Percentiles rank a stretch among this genome's conserved stretches.
Conservation (phyloP, 1,140 invertebrate species). For the Sinella curviseta region DNA sequence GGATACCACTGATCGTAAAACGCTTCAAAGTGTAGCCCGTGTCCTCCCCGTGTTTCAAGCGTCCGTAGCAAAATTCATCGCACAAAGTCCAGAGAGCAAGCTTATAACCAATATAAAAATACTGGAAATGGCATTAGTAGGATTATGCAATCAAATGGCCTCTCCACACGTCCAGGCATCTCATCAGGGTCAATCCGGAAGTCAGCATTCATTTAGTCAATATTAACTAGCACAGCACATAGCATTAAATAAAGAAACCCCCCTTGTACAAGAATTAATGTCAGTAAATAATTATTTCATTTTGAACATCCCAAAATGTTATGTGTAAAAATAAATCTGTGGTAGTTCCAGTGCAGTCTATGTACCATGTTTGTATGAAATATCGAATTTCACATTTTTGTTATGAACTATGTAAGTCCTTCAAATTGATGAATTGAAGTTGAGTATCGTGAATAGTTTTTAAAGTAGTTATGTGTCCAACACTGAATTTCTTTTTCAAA, state of each 20-base stretch:
- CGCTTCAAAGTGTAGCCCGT: slow-evolving; percentile 37
- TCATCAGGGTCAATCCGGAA: not conserved
- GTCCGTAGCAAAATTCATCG: slow-evolving; percentile 33
- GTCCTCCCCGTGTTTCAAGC: slow-evolving; percentile 46
- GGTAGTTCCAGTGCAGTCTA: too few relatives aligned
- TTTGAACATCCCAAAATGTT: too few relatives aligned
- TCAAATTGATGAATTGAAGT: too few relatives aligned
- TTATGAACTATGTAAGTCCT: too few relatives aligned
- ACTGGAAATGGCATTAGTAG: slow-evolving; percentile 45
- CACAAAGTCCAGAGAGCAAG: slow-evolving; percentile 40
- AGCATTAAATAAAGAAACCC: not conserved
- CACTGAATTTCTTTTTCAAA: too few relatives aligned
- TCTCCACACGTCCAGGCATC: not conserved
- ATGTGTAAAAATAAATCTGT: too few relatives aligned
- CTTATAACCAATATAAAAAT: slow-evolving; percentile 35
- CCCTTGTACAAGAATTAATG: not conserved
- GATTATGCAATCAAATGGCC: not conserved
- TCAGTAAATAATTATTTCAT: too few relatives aligned
- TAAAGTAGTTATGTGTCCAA: too few relatives aligned
- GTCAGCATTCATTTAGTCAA: slow-evolving; percentile 16
- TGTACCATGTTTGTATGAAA: too few relatives aligned
- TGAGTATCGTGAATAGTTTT: too few relatives aligned
- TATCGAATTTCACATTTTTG: too few relatives aligned
- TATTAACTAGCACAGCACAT: not conserved
- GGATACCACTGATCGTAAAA: slow-evolving; percentile 32